These are phyloP conservation scores for Stichopus chloronotus DNA, from an alignment of 35 echinoderm and acorn worm genomes.

Conservation along the genomic window DNA sequence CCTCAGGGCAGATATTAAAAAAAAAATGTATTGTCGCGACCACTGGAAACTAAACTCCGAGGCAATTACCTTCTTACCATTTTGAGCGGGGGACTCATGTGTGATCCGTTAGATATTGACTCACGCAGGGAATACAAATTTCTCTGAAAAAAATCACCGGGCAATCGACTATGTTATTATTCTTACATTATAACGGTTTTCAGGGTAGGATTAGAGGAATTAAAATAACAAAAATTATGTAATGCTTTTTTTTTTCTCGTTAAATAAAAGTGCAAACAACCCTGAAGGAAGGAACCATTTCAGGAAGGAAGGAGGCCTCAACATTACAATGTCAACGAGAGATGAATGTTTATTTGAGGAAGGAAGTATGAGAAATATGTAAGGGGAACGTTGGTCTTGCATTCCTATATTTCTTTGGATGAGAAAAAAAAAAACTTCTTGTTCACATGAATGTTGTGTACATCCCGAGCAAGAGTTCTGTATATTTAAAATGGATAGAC, in stretches of 20 bases:
- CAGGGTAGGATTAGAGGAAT: background rate
- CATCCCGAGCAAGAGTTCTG: no score
- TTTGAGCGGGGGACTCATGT: background rate
- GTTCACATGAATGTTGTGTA: no score
- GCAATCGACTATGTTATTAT: background rate
- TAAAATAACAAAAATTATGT: background rate
- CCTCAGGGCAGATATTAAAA: constrained; percentile 17
- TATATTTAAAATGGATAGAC: no score
- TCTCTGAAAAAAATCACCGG: background rate
- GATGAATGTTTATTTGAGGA: background rate
- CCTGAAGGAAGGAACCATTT: background rate
- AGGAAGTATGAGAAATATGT: background rate
- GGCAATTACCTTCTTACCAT: background rate
- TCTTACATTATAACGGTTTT: background rate
- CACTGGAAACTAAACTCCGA: constrained; percentile 18
- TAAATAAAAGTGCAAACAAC: background rate
- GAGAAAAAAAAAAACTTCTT: no score
- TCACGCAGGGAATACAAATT: background rate
- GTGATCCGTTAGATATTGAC: background rate
- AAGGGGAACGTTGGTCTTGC: no score
- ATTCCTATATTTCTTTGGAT: no score
- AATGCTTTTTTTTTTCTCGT: background rate
- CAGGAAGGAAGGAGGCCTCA: background rate
- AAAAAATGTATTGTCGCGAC: background rate
- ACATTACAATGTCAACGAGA: background rate